Evolutionary conservation across 2,797 vertebrate genomes (phyloP), one percentile per base, ranked within the genome.

Genomic region (Poecilia picta): DNA sequence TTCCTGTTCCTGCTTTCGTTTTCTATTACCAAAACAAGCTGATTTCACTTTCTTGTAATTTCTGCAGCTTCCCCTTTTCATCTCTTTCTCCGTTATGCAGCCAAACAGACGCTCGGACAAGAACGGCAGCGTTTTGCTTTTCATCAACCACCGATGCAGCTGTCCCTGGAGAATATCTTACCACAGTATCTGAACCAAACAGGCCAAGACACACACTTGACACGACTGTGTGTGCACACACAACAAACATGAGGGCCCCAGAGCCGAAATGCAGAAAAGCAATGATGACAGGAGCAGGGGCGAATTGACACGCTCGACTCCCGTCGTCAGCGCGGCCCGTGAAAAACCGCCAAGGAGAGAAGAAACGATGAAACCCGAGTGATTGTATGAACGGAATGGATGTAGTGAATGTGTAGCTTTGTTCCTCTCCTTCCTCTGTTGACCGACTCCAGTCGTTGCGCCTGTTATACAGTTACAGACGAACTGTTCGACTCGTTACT

Each of bases 111-210:
- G 53, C 81, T 53, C 59, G 64, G 75, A 47, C 76, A 83, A 72
- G 59, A 77, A 47, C 75, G 83, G 7, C 78, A 73, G 78, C 80
- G 79, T 72, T 78, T 91, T 39, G 81, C 78, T 83, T 89, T 85
- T 92, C 86, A 87, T 87, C 81, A 79, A 79, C 59, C 81, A 80
- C 87, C 78, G 20, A 78, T 64, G 83, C 59, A 62, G 85, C 87
- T 86, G 85, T 84, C 91, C 83, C 87, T 85, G 78, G 87, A 89
- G 92, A 94, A 89, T 89, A 89, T 82, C 66, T 78, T 87, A 87
- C 79, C 83, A 80, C 66, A 62, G 77, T 85, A 88, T 92, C 77
- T 70, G 77, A 84, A 77, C 75, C 75, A 86, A 88, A 85, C 80
- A 83, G 82, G 79, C 72, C 83, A 68, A 83, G 57, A 80, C 81